phyloP scores from a whole-genome alignment of 2,113 vertebrate genomes.

The Hymenochirus boettgeri region DNA sequence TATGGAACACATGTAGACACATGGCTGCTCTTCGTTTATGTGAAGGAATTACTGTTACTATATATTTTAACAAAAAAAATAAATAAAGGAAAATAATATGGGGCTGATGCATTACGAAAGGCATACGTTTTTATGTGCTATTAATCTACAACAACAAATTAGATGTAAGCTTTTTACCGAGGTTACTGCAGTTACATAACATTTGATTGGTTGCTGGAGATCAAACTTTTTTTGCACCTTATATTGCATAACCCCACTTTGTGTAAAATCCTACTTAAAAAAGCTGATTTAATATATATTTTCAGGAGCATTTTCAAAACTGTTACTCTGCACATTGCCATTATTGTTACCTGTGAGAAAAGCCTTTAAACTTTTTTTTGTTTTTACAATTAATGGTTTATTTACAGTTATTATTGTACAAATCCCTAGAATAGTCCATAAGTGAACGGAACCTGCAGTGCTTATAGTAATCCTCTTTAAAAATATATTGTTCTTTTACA shows the following conservation, averaged over 20 bases:
- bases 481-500: conserved; percentile 55
- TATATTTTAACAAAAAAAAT: too few species aligned
- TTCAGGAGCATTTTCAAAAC: not conserved
- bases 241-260: too few species aligned
- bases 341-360: conserved; percentile 41
- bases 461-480: conserved; percentile 18
- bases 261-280: too few species aligned
- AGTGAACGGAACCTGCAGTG: not conserved
- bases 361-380: not conserved
- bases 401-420: conserved; percentile 31
- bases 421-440: conserved; percentile 10
- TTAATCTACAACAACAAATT: not conserved
- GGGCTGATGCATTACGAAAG: too few species aligned
- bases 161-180: not conserved
- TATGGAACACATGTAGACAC: too few species aligned
- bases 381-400: conserved; percentile 38
- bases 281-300: not conserved
- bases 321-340: not conserved
- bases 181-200: not conserved
- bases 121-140: too few species aligned
- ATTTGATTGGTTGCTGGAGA: not conserved
- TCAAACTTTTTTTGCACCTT: too few species aligned
- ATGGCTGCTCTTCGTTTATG: too few species aligned
- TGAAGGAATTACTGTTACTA: too few species aligned
- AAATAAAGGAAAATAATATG: too few species aligned